Evolutionary conservation across 2,888 invertebrate species (phyloP).

Genomic region (Tupiocoris notatus): DNA sequence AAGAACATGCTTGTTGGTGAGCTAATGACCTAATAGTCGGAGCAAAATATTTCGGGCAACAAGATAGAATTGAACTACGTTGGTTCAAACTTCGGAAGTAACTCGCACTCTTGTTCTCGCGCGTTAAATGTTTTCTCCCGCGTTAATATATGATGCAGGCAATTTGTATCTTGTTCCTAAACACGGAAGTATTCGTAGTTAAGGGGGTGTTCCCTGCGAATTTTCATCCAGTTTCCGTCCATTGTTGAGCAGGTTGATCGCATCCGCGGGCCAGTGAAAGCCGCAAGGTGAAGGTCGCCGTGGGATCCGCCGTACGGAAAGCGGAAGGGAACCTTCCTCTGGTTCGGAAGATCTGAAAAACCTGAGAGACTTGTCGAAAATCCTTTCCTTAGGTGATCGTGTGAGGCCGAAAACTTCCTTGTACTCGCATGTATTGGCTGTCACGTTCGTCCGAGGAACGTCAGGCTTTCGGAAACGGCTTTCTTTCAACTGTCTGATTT

Average conservation of each 20-base stretch:
- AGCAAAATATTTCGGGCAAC: too few relatives aligned
- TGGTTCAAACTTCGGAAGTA: too few relatives aligned
- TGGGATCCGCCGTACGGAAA: constrained; percentile 17
- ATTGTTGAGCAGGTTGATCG: too few relatives aligned
- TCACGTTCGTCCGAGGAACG: background rate
- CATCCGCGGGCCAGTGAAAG: constrained; percentile 16
- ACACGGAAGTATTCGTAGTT: background rate
- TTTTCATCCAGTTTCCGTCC: background rate
- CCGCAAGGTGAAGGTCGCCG: constrained; percentile 39
- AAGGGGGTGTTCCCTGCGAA: background rate
- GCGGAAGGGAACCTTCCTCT: constrained; percentile 24
- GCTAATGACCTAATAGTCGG: too few relatives aligned
- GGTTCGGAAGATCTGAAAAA: background rate
- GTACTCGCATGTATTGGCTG: background rate
- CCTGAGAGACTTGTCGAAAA: background rate
- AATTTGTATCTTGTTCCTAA: background rate
- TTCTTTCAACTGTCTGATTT: too few relatives aligned
- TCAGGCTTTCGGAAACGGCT: too few relatives aligned
- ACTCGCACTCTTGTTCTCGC: too few relatives aligned
- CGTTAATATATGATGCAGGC: too few relatives aligned
- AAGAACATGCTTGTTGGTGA: too few relatives aligned
- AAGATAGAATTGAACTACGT: too few relatives aligned
- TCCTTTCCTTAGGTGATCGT: background rate
- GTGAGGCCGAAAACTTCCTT: background rate
- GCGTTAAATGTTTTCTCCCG: too few relatives aligned